Conservation (phyloP, 2,888 invertebrate species). For the Hyles lineata region DNA sequence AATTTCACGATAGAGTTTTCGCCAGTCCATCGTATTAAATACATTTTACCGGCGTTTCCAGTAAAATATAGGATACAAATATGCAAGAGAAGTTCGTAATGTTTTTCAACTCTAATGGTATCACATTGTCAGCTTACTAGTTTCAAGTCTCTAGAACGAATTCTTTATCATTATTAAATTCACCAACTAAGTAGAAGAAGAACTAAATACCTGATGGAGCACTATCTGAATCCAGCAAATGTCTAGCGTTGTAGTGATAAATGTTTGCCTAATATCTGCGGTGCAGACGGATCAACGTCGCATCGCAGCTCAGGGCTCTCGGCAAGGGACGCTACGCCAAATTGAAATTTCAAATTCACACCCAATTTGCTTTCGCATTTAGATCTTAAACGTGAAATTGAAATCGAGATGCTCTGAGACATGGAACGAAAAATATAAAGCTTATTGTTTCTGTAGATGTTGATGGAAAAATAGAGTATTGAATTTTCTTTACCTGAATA, state of each 20-base stretch:
- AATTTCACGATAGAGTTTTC: too few species aligned
- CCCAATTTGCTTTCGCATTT: background rate
- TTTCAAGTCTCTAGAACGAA: background rate
- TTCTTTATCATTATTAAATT: too few species aligned
- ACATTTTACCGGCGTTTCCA: too few species aligned
- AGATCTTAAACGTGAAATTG: background rate
- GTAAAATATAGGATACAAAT: too few species aligned
- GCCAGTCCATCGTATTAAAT: too few species aligned
- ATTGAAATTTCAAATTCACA: constrained; percentile 7
- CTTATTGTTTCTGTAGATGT: background rate
- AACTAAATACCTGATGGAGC: background rate
- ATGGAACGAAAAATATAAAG: background rate
- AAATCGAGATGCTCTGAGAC: background rate
- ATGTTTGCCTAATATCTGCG: background rate
- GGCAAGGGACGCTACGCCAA: background rate
- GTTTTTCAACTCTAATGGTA: too few species aligned
- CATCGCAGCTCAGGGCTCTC: background rate
- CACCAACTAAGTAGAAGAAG: background rate
- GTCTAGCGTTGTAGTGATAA: constrained; percentile 3
- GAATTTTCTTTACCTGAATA: background rate
- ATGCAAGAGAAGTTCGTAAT: too few species aligned
- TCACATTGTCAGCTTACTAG: background rate
- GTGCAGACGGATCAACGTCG: background rate
- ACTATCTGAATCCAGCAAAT: constrained; percentile 3
- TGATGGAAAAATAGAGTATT: background rate